Base-by-base conservation (phyloP, 2,888 invertebrate genomes). In the Callinectes sapidus region DNA sequence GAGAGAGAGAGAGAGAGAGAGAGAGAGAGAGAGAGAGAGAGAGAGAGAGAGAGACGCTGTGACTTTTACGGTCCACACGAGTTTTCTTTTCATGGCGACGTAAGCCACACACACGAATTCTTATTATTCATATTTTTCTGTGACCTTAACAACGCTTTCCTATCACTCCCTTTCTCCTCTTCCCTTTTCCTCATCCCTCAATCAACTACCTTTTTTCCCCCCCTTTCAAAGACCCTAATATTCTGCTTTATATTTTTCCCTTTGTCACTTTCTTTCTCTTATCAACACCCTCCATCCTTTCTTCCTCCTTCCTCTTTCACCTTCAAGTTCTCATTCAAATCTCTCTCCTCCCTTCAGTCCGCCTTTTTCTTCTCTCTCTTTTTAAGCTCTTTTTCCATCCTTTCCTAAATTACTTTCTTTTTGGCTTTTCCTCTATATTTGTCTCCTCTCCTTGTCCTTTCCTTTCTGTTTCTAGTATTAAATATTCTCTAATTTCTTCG, bases 1-100 rank as follows among this genome's bases (percentile, higher is more conserved):
- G 61, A 61, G 61, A 61, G 61, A 61, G 61, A 61, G 61, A 61
- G 61, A 61, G 61, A 61, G 61, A 61, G 61, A 61, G 61, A 61
- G 61, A 61, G 61, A 61, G 61, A 61, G 61, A 61, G 61, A 61
- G 61, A 61, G 61, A 28, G 71, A 71, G 71, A 71, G 71, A 71
- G 71, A 71, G 71, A 71, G 71, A 71, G 71, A 71, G 28, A 71
- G 71, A 71, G 61, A 71, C 23, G 71, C 23, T 71, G 71, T 71
- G 71, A 71, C 28, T 28, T n/a, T 71, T 71, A 71, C 23, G 71
- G 23, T 71, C 71, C 28, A 28, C 71, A 23, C 18, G 71, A 71
- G 71, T 23, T 61, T 48, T 61, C 71, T 28, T 71, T 71, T 71
- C 23, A 71, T 28, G 71, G 23, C 23, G 28, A n/a, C 23, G 23